Evolutionary conservation across 53 echinoderm and acorn worm species (phyloP).

Genomic region (Holothuria scabra): DNA sequence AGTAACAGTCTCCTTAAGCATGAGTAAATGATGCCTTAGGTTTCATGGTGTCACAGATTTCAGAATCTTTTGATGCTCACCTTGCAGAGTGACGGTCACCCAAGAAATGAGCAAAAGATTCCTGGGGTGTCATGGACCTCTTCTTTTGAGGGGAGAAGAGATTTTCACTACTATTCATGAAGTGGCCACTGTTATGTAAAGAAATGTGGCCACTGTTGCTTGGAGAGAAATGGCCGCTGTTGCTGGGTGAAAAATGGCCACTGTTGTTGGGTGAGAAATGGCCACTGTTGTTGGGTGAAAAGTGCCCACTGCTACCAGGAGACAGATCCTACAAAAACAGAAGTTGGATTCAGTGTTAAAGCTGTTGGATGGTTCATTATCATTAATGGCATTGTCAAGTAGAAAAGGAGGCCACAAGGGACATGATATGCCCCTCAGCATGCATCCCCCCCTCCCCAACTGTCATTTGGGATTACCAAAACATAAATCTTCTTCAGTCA

Average conservation of each 20-base stretch:
- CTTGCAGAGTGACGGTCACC: neutral
- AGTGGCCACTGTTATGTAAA: slow-evolving; percentile 37
- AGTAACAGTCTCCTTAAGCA: too few species aligned
- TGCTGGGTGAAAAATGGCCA: neutral
- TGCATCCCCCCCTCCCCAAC: too few species aligned
- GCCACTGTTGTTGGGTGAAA: slow-evolving; percentile 40
- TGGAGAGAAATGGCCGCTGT: slow-evolving; percentile 50
- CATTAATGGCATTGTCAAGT: too few species aligned
- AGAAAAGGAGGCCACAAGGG: too few species aligned
- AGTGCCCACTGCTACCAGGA: neutral
- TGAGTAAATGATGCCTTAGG: too few species aligned
- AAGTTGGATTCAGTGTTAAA: too few species aligned
- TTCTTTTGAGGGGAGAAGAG: neutral
- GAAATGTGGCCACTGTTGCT: slow-evolving; percentile 59
- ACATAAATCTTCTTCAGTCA: too few species aligned
- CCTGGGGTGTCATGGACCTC: slow-evolving; percentile 17
- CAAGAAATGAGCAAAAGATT: slow-evolving; percentile 13
- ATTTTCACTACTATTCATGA: slow-evolving; percentile 18
- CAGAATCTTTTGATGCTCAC: neutral
- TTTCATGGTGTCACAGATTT: too few species aligned
- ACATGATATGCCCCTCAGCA: too few species aligned
- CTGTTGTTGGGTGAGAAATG: slow-evolving; percentile 8
- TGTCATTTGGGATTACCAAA: too few species aligned
- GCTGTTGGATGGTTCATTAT: too few species aligned
- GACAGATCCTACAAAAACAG: neutral